Evolutionary conservation across 2,888 invertebrate genomes (phyloP).

Genomic region (Euzophera pinguis): DNA sequence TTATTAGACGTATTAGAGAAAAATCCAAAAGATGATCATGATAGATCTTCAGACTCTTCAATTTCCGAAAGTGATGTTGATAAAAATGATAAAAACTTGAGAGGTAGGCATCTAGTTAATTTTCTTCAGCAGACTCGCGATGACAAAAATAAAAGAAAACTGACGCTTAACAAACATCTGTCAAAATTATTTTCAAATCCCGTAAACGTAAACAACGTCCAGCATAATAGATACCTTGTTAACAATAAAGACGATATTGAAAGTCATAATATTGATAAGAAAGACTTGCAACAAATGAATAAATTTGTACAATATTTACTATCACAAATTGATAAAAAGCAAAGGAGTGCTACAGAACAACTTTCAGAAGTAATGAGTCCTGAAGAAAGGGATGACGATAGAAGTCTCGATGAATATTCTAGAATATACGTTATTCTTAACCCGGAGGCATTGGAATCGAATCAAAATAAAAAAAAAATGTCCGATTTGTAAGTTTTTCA

Average conservation of each 20-base stretch:
- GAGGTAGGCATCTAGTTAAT: neutral
- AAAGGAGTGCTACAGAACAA: neutral
- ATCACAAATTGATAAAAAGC: neutral
- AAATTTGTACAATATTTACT: neutral
- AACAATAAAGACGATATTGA: neutral
- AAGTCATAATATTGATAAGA: neutral
- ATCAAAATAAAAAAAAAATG: slow-evolving; percentile 32
- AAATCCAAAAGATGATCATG: neutral
- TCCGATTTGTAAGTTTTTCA: slow-evolving; percentile 47
- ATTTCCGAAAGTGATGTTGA: neutral
- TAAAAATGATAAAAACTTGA: neutral
- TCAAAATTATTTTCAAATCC: neutral
- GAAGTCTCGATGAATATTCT: slow-evolving; percentile 36
- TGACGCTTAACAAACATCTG: neutral
- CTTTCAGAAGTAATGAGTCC: neutral
- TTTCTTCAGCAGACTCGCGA: neutral
- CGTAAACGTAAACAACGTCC: neutral
- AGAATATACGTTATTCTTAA: slow-evolving; percentile 52
- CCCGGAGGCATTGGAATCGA: slow-evolving; percentile 36
- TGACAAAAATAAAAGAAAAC: neutral
- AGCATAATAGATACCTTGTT: neutral
- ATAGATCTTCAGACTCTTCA: neutral
- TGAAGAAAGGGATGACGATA: neutral
- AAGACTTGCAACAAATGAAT: neutral
- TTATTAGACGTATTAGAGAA: neutral